Evolutionary conservation across 2,888 invertebrate genomes (phyloP), one percentile per base, ranked within the genome.

Genomic region (Lampropteryx suffumata): DNA sequence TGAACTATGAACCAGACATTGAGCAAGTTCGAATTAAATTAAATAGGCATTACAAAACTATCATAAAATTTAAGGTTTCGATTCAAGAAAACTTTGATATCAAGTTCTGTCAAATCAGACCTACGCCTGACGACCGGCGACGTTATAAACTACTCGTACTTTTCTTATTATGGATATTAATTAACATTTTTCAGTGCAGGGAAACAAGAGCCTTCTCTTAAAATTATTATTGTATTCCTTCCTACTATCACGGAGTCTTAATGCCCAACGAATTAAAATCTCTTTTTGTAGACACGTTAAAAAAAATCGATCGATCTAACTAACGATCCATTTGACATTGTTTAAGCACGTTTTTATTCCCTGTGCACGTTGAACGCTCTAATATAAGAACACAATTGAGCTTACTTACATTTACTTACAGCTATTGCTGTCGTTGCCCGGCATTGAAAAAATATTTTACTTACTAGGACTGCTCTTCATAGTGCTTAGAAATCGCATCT

Each of bases 401-500:
- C n/a, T n/a, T n/a, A n/a, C n/a, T n/a, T n/a, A n/a, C n/a, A 10
- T 12, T 57, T 53, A 48, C 7, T 24, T 57, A 58, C 36, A 52
- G 54, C 13, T 54, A 36, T 36, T 69, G 55, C 51, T 62, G 47
- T 66, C 54, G 53, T 59, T 67, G 55, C 59, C 62, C 33, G 11
- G 47, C 43, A 44, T 32, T 52, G 41, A 46, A 46, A 49, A 35
- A 43, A 34, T 41, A 28, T 21, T 45, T 13, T 53, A 53, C 53
- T 53, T 48, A 53, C 52, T 55, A 61, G 17, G 77, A 82, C 62
- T 81, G 64, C n/a, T 79, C 63, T 32, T 73, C 71, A 42, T 87
- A 88, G 64, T 84, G 79, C 57, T 79, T 81, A 1, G 82, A 71
- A 62, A 90, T 85, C 12, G 90, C 87, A 62, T 94, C 92, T 67